These are phyloP conservation scores for Struthio camelus DNA, from an alignment of 2,113 vertebrate genomes.

Conservation along the genomic window DNA sequence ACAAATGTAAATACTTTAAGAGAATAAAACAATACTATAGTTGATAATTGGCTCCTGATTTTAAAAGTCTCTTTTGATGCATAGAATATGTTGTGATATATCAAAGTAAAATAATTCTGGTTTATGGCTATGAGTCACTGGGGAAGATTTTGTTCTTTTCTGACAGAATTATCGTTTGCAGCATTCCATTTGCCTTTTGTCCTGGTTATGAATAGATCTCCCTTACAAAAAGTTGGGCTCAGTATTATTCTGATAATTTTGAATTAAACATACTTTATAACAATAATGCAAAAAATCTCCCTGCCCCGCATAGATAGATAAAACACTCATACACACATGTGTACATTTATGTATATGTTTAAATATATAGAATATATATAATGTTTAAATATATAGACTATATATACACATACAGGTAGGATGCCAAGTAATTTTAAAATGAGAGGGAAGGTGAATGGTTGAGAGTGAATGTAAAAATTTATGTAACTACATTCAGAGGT, in stretches of 20 bases:
- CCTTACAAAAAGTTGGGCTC: neutral
- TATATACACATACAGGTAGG: neutral
- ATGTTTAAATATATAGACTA: neutral
- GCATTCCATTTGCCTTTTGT: neutral
- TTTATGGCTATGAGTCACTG: neutral
- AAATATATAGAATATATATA: neutral
- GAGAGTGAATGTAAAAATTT: neutral
- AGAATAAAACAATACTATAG: neutral
- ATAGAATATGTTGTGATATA: neutral
- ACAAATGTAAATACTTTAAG: neutral
- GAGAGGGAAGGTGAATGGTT: neutral
- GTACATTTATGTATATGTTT: too few relatives aligned
- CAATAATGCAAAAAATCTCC: neutral
- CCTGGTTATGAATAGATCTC: neutral
- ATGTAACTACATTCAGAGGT: neutral
- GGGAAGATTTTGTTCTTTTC: neutral
- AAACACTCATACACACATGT: neutral
- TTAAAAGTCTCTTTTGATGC: neutral
- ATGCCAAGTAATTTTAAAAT: neutral
- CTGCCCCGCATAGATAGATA: neutral
- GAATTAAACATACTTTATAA: neutral
- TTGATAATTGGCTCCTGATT: neutral
- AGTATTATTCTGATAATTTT: neutral
- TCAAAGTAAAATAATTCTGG: neutral
- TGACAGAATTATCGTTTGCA: neutral